These are phyloP conservation scores for Melanotaenia parkinsoni DNA, from an alignment of 2,797 vertebrate species.

Conservation along the genomic window DNA sequence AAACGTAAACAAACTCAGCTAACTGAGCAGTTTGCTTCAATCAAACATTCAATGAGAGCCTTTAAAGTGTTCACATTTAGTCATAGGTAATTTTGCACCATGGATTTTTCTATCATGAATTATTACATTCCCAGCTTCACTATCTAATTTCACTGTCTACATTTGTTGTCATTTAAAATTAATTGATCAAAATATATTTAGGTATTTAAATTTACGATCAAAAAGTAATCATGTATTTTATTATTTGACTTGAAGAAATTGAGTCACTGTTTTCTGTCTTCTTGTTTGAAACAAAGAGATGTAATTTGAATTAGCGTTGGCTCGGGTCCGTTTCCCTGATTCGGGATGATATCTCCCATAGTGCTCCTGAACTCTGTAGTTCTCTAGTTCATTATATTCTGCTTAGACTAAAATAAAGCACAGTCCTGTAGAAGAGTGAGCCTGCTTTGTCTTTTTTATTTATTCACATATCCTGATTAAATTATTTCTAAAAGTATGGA, in stretches of 20 bases:
- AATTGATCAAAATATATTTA: slow-evolving; percentile 57
- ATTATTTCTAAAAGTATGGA: slow-evolving; percentile 55
- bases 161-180: slow-evolving; percentile 62
- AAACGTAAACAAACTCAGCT: slow-evolving; percentile 78
- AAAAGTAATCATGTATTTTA: slow-evolving; percentile 62
- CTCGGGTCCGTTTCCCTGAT: slow-evolving; percentile 80
- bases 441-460: slow-evolving; percentile 72
- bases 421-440: slow-evolving; percentile 86
- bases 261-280: slow-evolving; percentile 70
- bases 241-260: slow-evolving; percentile 70
- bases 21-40: slow-evolving; percentile 77
- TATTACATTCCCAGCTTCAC: slow-evolving; percentile 79
- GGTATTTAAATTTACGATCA: slow-evolving; percentile 61
- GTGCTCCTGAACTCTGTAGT: slow-evolving; percentile 89
- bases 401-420: slow-evolving; percentile 91
- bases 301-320: slow-evolving; percentile 84
- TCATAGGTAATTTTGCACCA: slow-evolving; percentile 56
- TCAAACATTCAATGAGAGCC: slow-evolving; percentile 77
- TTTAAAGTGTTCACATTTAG: slow-evolving; percentile 68
- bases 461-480: slow-evolving; percentile 42
- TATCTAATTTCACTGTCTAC: slow-evolving; percentile 55
- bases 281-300: slow-evolving; percentile 78
- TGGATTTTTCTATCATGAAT: slow-evolving; percentile 60
- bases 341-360: slow-evolving; percentile 82
- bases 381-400: slow-evolving; percentile 90